Evolutionary conservation across 1,140 invertebrate genomes (phyloP).

Genomic region (Melitaea cinxia): DNA sequence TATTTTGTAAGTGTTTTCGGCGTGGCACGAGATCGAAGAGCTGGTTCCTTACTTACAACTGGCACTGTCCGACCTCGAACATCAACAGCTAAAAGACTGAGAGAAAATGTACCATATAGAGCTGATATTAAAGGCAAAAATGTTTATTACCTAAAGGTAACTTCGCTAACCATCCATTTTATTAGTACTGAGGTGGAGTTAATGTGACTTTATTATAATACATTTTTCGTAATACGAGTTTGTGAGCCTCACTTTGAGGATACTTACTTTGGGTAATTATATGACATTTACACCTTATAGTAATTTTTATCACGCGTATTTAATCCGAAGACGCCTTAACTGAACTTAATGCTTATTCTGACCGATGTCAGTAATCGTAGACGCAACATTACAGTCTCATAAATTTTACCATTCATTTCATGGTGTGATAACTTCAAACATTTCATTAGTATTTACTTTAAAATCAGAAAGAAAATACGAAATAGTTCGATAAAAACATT

Average conservation of each 20-base stretch:
- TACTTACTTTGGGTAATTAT: slow-evolving; percentile 5
- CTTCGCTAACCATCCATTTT: neutral
- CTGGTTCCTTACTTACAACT: slow-evolving; percentile 58
- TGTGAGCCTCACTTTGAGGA: slow-evolving; percentile 11
- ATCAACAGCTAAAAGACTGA: slow-evolving; percentile 58
- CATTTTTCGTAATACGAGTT: neutral
- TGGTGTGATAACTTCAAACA: too few species aligned
- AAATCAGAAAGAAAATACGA: too few species aligned
- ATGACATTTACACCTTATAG: neutral
- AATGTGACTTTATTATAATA: slow-evolving; percentile 10
- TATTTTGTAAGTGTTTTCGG: slow-evolving; percentile 67
- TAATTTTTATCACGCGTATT: slow-evolving; percentile 1
- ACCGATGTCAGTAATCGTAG: neutral
- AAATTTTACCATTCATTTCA: too few species aligned
- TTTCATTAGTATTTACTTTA: too few species aligned
- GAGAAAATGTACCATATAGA: slow-evolving; percentile 56
- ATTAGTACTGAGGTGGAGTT: slow-evolving; percentile 8
- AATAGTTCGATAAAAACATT: too few species aligned
- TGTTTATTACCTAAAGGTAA: slow-evolving; percentile 71
- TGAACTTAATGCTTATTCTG: slow-evolving; percentile 16
- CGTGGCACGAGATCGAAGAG: slow-evolving; percentile 54
- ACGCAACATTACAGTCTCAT: too few species aligned
- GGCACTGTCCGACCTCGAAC: slow-evolving; percentile 56
- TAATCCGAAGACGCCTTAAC: neutral
- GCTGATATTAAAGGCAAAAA: slow-evolving; percentile 58